Conservation (phyloP, 1,140 invertebrate species). For the Hycleus phaleratus region DNA sequence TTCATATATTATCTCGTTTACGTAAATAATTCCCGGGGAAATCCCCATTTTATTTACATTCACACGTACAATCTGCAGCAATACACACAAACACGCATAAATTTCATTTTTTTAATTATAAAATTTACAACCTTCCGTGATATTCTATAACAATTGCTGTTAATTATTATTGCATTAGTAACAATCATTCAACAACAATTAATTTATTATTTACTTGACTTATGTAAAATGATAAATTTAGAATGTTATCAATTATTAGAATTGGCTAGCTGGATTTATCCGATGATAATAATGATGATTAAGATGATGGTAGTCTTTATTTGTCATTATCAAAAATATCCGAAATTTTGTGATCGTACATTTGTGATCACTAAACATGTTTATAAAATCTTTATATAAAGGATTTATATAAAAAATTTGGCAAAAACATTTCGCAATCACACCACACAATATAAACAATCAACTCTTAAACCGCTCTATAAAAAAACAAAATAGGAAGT, state of each 20-base stretch:
- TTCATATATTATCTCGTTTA: no score
- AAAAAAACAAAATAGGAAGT: no score
- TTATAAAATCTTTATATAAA: no score
- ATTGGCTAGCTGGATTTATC: constrained; percentile 6
- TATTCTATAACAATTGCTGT: constrained; percentile 15
- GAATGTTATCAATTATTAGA: constrained; percentile 6
- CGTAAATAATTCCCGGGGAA: no score
- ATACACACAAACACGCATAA: constrained; percentile 3
- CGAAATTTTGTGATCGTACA: no score
- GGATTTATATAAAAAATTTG: no score
- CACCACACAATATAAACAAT: no score
- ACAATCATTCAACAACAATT: constrained; percentile 14
- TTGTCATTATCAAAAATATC: constrained; percentile 7
- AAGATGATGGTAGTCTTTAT: not conserved
- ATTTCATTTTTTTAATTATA: constrained; percentile 3
- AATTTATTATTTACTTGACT: constrained; percentile 2
- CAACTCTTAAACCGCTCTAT: no score
- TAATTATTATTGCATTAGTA: constrained; percentile 14
- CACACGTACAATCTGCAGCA: not conserved
- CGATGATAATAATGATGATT: not conserved
- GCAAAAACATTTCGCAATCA: no score
- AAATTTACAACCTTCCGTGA: constrained; percentile 2
- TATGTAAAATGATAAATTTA: constrained; percentile 10
- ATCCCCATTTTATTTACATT: no score
- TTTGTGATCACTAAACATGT: no score